Evolutionary conservation across 1,140 invertebrate genomes (phyloP).

Genomic region (Caerostris darwini): DNA sequence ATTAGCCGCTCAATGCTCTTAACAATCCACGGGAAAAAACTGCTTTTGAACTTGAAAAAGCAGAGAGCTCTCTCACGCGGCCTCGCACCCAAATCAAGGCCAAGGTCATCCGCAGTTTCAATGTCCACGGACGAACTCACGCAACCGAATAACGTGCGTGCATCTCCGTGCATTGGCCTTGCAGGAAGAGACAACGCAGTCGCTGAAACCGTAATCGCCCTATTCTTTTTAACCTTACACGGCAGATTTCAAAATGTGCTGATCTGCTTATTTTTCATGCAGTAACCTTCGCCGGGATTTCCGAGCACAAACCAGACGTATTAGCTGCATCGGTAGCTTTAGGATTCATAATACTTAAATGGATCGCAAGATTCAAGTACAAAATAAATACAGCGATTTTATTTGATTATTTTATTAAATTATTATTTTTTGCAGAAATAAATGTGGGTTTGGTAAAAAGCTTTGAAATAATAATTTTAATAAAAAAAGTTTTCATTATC

Average conservation of each 20-base stretch:
- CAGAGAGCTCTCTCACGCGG: background rate
- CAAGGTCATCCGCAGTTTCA: background rate
- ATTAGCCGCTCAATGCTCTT: too few species aligned
- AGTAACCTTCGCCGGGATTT: background rate
- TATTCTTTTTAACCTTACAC: conserved; percentile 10
- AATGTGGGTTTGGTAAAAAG: too few species aligned
- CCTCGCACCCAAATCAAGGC: background rate
- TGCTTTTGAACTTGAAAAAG: conserved; percentile 14
- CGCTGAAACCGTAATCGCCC: background rate
- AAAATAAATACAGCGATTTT: too few species aligned
- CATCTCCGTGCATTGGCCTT: background rate
- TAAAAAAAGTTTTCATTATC: too few species aligned
- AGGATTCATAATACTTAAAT: too few species aligned
- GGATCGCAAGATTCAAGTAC: too few species aligned
- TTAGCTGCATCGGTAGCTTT: background rate
- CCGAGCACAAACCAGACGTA: background rate
- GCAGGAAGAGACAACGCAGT: background rate
- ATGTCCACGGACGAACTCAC: background rate
- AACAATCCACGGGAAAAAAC: too few species aligned
- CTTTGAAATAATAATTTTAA: too few species aligned
- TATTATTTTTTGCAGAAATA: too few species aligned
- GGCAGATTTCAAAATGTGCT: background rate
- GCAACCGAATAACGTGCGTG: background rate
- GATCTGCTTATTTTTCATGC: background rate
- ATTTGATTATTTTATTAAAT: too few species aligned